These are phyloP conservation scores for Diplazon laetatorius DNA, from an alignment of 2,888 invertebrate species.

Conservation along the genomic window DNA sequence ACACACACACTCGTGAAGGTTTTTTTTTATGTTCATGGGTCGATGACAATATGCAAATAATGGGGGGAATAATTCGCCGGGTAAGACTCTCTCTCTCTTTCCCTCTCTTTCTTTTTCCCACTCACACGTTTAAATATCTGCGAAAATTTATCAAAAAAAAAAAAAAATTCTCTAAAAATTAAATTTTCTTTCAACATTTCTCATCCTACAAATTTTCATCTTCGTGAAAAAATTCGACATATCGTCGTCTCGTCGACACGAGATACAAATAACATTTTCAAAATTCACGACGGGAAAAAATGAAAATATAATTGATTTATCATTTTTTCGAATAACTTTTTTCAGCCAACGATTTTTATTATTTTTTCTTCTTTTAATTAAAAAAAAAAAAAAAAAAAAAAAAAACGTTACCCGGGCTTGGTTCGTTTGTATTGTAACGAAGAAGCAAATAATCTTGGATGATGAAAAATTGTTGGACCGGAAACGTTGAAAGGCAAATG, in stretches of 20 bases:
- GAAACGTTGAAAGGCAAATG: background rate
- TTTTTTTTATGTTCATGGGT: conserved; percentile 35
- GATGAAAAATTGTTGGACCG: background rate
- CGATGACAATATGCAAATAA: conserved; percentile 41
- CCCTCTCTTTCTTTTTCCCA: too few relatives aligned
- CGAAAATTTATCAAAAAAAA: conserved; percentile 27
- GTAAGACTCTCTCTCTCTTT: background rate
- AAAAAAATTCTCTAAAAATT: conserved; percentile 22
- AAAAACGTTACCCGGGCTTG: background rate
- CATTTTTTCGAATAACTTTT: background rate
- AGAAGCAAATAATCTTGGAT: background rate
- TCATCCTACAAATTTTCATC: conserved; percentile 8
- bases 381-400: background rate
- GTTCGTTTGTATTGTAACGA: background rate
- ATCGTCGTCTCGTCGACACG: too few relatives aligned
- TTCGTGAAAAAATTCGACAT: too few relatives aligned
- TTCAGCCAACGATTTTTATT: background rate
- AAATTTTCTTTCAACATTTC: conserved; percentile 3
- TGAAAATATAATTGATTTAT: conserved; percentile 8
- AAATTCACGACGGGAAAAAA: too few relatives aligned
- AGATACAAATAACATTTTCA: too few relatives aligned
- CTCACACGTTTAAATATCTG: conserved; percentile 20
- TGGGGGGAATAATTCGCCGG: conserved; percentile 30
- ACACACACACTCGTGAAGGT: conserved; percentile 47
- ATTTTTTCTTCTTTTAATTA: background rate